Percentiles rank a stretch among this genome's conserved stretches.
Conservation (phyloP, 2,797 vertebrate species). For the Octomys mimax region DNA sequence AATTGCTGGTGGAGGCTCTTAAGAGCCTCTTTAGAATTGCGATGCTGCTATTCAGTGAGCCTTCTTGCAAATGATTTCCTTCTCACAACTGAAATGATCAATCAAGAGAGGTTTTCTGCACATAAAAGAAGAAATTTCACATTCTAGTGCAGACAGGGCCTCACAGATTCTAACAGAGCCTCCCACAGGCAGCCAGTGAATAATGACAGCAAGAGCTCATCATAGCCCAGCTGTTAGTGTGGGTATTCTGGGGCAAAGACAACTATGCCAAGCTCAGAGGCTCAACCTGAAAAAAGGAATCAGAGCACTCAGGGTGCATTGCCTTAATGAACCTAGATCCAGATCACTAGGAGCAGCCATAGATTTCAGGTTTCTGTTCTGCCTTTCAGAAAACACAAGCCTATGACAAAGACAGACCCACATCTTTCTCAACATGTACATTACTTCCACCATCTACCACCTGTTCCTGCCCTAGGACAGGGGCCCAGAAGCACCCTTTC, state of each 20-base stretch:
- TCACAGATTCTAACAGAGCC: not conserved
- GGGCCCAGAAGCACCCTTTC: not conserved
- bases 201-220: not conserved
- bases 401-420: not conserved
- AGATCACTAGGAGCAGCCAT: not conserved
- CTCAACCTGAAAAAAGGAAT: not conserved
- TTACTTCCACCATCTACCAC: not conserved
- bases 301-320: not conserved
- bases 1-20: not conserved
- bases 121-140: conserved; percentile 61
- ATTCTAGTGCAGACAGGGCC: not conserved
- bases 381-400: conserved; percentile 55
- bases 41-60: conserved; percentile 11
- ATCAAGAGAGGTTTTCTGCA: conserved; percentile 66
- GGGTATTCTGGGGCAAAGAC: not conserved
- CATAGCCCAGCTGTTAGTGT: not conserved
- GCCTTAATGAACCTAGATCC: not conserved
- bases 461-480: not conserved
- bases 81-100: conserved; percentile 36
- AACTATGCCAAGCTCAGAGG: not conserved
- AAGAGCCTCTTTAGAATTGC: not conserved
- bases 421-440: not conserved
- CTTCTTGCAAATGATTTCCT: conserved; percentile 64
- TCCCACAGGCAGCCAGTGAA: not conserved
- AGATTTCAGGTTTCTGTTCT: not conserved